Evolutionary conservation across 2,888 invertebrate genomes (phyloP), one percentile per base, ranked within the genome.

Genomic region (Ichneumoninae sp.): DNA sequence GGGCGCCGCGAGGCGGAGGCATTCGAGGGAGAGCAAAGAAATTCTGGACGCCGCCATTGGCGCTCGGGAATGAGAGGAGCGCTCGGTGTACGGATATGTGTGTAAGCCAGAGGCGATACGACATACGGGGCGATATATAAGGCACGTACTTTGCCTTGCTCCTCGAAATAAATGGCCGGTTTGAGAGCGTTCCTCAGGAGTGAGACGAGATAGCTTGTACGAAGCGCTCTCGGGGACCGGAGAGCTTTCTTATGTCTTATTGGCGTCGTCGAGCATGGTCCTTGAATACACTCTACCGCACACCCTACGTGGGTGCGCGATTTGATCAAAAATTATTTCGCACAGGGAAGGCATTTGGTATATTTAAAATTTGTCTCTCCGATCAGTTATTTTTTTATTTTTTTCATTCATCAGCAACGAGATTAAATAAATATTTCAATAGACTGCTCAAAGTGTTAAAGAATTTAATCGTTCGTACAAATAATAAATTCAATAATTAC

Each of bases 61-160:
- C 3, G 13, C 40, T 71, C 50, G 22, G 10, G n/a, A 70, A 50
- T n/a, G 36, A 10, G 52, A 62, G 36, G 16, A 44, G 60, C 10
- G 1, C 13, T 44, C 4, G 10, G 33, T 22, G 19, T 30, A 22
- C 68, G 76, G 80, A 86, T 71, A 80, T 30, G 74, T 54, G n/a
- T 7, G 62, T 33, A 81, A 71, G 76, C 72, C 62, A 62, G 80
- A 50, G 68, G 66, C 44, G 44, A 47, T 47, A 47, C 4, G 44
- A 16, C 44, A 40, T 76, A 80, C 60, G 80, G 70, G 44, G 72
- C 72, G 77, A 78, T 60, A 79, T 62, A 62, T 33, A 33, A 62
- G 62, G 62, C 7, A 33, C 83, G 71, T 71, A 65, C 70, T 62
- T 78, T 50, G 72, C 66, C 66, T 33, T 36, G 36, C 44, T 33